A percentile compares a stretch with the other conserved stretches of the same genome.
Evolutionary conservation across 1,140 invertebrate genomes (phyloP).

Genomic region (Hycleus cichorii): DNA sequence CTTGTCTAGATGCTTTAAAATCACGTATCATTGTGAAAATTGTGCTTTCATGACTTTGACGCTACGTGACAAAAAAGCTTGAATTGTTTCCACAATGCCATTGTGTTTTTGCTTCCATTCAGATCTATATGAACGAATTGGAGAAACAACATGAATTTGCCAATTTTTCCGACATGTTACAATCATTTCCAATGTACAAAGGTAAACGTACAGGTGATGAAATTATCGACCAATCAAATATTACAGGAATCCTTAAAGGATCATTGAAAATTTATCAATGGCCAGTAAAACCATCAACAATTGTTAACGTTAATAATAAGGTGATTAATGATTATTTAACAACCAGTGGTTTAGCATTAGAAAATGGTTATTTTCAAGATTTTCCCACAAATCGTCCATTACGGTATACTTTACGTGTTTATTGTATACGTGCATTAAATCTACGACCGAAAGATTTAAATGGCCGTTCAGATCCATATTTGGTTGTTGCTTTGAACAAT

Average conservation of each 20-base stretch:
- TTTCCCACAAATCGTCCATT: conserved; percentile 59
- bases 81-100: too few relatives aligned
- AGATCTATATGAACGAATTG: conserved; percentile 69
- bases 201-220: conserved; percentile 60
- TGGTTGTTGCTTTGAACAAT: conserved; percentile 60
- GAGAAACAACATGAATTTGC: conserved; percentile 69
- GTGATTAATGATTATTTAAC: conserved; percentile 39
- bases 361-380: conserved; percentile 52
- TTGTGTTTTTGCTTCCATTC: conserved; percentile 9
- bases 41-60: too few relatives aligned
- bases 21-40: too few relatives aligned
- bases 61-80: not conserved
- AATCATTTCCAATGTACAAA: conserved; percentile 64
- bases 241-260: conserved; percentile 44
- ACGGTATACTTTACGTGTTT: conserved; percentile 69
- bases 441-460: conserved; percentile 65
- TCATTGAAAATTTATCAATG: conserved; percentile 50
- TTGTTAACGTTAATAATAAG: too few relatives aligned
- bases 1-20: too few relatives aligned
- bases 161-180: conserved; percentile 69
- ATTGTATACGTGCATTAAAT: conserved; percentile 62
- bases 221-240: conserved; percentile 53
- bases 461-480: conserved; percentile 73
- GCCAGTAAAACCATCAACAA: conserved; percentile 43
- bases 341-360: conserved; percentile 40